These are phyloP conservation scores for Syngnathus floridae DNA, from an alignment of 2,113 vertebrate species.

Conservation along the genomic window DNA sequence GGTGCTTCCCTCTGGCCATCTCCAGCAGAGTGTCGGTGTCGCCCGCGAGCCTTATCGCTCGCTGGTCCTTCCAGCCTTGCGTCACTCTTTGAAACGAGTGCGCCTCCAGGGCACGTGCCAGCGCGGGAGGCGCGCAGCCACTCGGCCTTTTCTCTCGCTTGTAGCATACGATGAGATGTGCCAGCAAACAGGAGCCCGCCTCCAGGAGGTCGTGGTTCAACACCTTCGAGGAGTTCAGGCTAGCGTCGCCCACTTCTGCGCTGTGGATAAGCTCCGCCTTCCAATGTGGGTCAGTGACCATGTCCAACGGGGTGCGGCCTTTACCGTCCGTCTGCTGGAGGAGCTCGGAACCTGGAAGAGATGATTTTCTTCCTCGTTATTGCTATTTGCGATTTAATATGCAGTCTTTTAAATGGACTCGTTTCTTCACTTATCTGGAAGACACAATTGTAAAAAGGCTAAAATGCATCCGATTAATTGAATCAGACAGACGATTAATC, in stretches of 20 bases:
- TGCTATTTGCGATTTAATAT: no score
- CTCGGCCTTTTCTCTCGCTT: conserved; percentile 41
- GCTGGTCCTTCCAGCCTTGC: conserved; percentile 67
- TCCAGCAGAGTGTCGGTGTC: conserved; percentile 76
- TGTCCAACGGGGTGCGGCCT: conserved; percentile 75
- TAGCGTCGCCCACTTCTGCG: conserved; percentile 58
- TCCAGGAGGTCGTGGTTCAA: conserved; percentile 61
- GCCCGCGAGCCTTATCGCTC: conserved; percentile 68
- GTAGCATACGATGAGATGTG: conserved; percentile 63
- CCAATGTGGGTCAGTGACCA: conserved; percentile 56
- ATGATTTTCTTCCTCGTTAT: no score
- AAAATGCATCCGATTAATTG: no score
- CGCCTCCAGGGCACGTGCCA: conserved; percentile 39
- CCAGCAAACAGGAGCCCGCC: conserved; percentile 60
- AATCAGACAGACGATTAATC: no score
- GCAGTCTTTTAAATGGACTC: no score
- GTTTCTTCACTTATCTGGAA: no score
- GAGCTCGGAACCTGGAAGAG: conserved; percentile 76
- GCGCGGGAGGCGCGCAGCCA: background rate
- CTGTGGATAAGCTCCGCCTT: conserved; percentile 75
- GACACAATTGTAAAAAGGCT: no score
- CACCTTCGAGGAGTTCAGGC: conserved; percentile 15
- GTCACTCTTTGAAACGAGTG: conserved; percentile 46
- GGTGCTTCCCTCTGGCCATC: conserved; percentile 64
- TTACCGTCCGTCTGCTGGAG: conserved; percentile 71